Evolutionary conservation across 2,888 invertebrate genomes (phyloP), one percentile per base, ranked within the genome.

Genomic region (Ctena decussata): DNA sequence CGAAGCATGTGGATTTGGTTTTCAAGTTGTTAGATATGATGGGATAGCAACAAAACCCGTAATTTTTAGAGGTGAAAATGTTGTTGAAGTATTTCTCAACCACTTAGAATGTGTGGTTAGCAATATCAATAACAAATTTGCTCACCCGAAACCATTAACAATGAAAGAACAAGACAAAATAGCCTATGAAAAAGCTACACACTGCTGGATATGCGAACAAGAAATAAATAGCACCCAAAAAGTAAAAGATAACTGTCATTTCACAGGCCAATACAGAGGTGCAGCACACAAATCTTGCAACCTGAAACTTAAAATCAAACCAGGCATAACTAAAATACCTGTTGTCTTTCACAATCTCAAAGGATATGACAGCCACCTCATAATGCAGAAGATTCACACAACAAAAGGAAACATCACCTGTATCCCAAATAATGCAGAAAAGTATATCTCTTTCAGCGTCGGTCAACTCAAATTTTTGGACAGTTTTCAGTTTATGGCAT

Each of bases 191-290:
- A 76, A 27, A 15, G 57, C 76, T 21, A 76, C 76, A 5, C 57
- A 84, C 37, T 80, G 80, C n/a, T 74, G 49, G 44, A 84, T 84
- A 53, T 84, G 84, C 60, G 72, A 84, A 60, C 1, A 73, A 44
- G 57, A 35, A 72, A 57, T 41, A 60, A 57, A 44, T 2, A 37
- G 44, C 35, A 44, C 39, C 8, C 57, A 27, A 3, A 44, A 69
- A 27, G 27, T 6, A n/a, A 77, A 65, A 73, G 76, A 76, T 65
- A 76, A 84, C 76, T 75, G 79, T 39, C 83, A 83, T 44, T 71
- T 83, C 32, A 75, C 82, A 30, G 82, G 82, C 49, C 41, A 69
- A 78, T 82, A 73, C 39, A 72, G 60, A 73, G 82, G 82, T 39
- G 74, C 79, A 46, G 79, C 76, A 41, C 83, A 83, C 39, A 78